Evolutionary conservation across 2,888 invertebrate genomes (phyloP).

Genomic region (Colostygia pectinataria): DNA sequence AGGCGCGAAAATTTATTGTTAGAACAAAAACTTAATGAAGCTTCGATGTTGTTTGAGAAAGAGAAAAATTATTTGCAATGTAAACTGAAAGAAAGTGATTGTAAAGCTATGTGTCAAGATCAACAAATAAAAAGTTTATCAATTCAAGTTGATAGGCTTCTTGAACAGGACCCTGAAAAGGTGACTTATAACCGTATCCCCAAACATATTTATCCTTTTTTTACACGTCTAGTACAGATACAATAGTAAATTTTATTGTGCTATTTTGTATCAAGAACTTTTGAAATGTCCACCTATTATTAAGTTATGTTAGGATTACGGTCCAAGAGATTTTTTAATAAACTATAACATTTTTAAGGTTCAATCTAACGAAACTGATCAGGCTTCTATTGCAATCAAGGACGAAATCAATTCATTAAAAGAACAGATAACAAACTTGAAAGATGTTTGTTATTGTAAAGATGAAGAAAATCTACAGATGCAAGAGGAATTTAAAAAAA

Average conservation of each 20-base stretch:
- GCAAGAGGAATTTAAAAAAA: constrained; percentile 57
- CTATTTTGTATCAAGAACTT: too few species aligned
- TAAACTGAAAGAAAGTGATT: constrained; percentile 79
- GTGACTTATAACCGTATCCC: constrained; percentile 43
- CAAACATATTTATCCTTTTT: too few species aligned
- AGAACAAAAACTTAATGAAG: constrained; percentile 63
- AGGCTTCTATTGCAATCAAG: constrained; percentile 48
- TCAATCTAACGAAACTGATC: constrained; percentile 37
- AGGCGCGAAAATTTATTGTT: constrained; percentile 59
- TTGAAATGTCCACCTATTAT: too few species aligned
- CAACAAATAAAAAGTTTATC: constrained; percentile 82
- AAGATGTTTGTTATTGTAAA: constrained; percentile 55
- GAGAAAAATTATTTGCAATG: constrained; percentile 75
- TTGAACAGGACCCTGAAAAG: constrained; percentile 56
- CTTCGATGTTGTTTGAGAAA: constrained; percentile 60
- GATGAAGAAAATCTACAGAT: constrained; percentile 67
- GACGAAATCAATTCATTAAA: constrained; percentile 65
- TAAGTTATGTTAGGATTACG: too few species aligned
- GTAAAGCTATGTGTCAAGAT: constrained; percentile 81
- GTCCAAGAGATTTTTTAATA: too few species aligned
- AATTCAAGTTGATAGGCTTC: constrained; percentile 75
- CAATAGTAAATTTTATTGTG: too few species aligned
- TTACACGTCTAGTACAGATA: too few species aligned
- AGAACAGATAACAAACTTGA: constrained; percentile 61
- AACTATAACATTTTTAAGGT: constrained; percentile 8